Evolutionary conservation across 2,888 invertebrate species (phyloP).

Genomic region (Dioctria rufipes): DNA sequence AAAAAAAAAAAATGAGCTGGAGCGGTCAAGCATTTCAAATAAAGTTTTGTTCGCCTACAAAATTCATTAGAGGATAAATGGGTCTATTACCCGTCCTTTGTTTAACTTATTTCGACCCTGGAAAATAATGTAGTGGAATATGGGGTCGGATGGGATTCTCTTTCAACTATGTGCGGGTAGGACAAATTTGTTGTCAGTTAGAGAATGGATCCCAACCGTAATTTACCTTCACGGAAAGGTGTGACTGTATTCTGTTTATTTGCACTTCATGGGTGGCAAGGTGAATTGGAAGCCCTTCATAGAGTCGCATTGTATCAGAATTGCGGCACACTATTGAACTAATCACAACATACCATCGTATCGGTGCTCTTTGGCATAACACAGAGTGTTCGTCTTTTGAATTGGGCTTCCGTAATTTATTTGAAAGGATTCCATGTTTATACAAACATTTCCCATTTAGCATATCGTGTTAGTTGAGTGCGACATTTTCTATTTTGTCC

Average conservation of each 20-base stretch:
- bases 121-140: slow-evolving; percentile 23
- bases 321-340: slow-evolving; percentile 5
- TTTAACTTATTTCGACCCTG: slow-evolving; percentile 48
- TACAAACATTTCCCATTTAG: too few relatives aligned
- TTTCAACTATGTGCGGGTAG: slow-evolving; percentile 6
- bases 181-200: slow-evolving; percentile 42
- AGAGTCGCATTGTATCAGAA: background rate
- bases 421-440: too few relatives aligned
- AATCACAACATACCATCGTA: background rate
- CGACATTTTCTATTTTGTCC: too few relatives aligned
- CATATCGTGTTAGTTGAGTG: too few relatives aligned
- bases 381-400: too few relatives aligned
- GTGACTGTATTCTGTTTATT: slow-evolving; percentile 32
- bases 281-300: slow-evolving; percentile 8
- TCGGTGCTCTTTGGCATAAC: too few relatives aligned
- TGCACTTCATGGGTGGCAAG: slow-evolving; percentile 5
- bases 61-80: slow-evolving; percentile 57
- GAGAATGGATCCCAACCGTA: slow-evolving; percentile 29
- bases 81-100: slow-evolving; percentile 54
- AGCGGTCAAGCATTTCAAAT: slow-evolving; percentile 54
- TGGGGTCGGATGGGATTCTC: background rate
- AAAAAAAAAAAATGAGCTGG: slow-evolving; percentile 12
- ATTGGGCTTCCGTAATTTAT: too few relatives aligned
- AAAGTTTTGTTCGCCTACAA: slow-evolving; percentile 49
- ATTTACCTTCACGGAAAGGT: slow-evolving; percentile 39